Conservation (phyloP, 2,888 invertebrate species). For the Frankliniella intonsa region DNA sequence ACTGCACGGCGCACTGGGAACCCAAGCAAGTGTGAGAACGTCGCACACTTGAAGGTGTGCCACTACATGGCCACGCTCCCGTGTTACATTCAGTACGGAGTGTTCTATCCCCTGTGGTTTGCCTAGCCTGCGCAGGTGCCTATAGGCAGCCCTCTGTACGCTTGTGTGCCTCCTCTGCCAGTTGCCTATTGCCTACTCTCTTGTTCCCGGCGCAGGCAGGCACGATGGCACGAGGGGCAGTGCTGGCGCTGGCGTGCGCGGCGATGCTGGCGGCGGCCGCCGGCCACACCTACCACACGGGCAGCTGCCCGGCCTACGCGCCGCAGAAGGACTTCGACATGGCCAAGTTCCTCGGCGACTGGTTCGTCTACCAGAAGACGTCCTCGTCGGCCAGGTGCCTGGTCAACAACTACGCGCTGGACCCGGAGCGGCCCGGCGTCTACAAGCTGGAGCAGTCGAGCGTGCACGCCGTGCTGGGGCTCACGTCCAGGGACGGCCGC, state of each 20-base stretch:
- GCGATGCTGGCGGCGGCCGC: neutral
- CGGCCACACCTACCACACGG: neutral
- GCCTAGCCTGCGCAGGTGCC: too few relatives aligned
- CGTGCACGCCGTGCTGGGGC: constrained; percentile 3
- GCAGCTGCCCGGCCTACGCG: neutral
- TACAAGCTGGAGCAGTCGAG: constrained; percentile 19
- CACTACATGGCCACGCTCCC: too few relatives aligned
- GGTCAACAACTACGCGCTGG: constrained; percentile 19
- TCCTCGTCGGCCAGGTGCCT: constrained; percentile 1
- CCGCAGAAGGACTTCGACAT: constrained; percentile 10
- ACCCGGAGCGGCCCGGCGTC: neutral
- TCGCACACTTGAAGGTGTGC: too few relatives aligned
- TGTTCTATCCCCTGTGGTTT: too few relatives aligned
- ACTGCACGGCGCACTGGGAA: too few relatives aligned
- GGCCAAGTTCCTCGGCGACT: constrained; percentile 18
- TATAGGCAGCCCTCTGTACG: too few relatives aligned
- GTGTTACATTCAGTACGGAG: too few relatives aligned
- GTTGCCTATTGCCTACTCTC: too few relatives aligned
- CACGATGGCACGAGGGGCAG: too few relatives aligned
- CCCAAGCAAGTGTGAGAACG: too few relatives aligned
- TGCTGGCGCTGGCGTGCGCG: neutral
- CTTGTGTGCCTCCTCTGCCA: too few relatives aligned
- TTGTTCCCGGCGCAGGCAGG: too few relatives aligned
- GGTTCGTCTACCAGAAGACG: constrained; percentile 9
- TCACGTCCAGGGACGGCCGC: constrained; percentile 8